phyloP scores from a whole-genome alignment of 2,888 invertebrate species.

The Apodemia mormo region DNA sequence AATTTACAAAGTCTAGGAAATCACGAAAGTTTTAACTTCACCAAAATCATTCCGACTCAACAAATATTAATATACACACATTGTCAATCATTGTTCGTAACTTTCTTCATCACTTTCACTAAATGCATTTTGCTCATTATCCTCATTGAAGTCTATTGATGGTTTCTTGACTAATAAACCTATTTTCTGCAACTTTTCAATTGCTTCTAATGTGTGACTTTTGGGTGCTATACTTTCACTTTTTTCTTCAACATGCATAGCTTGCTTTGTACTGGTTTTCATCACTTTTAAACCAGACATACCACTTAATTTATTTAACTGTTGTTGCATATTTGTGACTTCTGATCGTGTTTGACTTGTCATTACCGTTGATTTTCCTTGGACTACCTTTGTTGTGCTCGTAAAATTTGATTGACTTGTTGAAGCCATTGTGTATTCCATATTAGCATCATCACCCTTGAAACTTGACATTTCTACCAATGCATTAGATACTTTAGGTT shows the following conservation, averaged over 20 bases:
- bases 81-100: constrained; percentile 32
- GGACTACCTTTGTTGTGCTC: constrained; percentile 56
- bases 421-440: constrained; percentile 53
- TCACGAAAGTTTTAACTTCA: not conserved
- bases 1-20: constrained; percentile 7
- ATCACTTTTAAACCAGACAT: constrained; percentile 60
- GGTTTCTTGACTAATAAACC: constrained; percentile 73
- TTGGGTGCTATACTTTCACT: constrained; percentile 55
- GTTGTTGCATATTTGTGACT: constrained; percentile 58
- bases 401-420: constrained; percentile 56
- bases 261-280: constrained; percentile 60
- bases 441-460: constrained; percentile 43
- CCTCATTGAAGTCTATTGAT: constrained; percentile 53
- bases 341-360: constrained; percentile 63
- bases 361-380: constrained; percentile 56
- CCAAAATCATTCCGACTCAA: not conserved
- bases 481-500: constrained; percentile 64
- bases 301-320: constrained; percentile 57
- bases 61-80: constrained; percentile 7
- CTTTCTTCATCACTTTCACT: constrained; percentile 48
- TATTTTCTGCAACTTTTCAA: constrained; percentile 69
- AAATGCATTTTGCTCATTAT: constrained; percentile 50
- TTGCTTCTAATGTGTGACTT: constrained; percentile 64
- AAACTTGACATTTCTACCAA: constrained; percentile 49
- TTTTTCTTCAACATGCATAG: constrained; percentile 55